Evolutionary conservation across 2,797 vertebrate species (phyloP).

Genomic region (Neosilurus hyrtlii): DNA sequence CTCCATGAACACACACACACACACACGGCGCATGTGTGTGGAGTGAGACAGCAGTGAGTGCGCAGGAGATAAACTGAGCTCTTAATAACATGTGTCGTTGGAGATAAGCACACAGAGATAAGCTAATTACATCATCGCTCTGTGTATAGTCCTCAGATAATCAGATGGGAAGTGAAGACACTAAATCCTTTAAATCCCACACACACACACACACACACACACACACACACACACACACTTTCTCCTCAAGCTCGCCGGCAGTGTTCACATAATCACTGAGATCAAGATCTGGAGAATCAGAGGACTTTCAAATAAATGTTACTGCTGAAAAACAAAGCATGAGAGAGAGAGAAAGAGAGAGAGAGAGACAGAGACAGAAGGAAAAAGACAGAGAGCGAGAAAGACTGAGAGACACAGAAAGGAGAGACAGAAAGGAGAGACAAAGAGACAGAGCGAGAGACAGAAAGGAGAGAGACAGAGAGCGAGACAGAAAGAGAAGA

Average conservation of each 20-base stretch:
- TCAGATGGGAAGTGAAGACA: constrained; percentile 25
- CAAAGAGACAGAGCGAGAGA: too few species aligned
- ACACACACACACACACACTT: neutral
- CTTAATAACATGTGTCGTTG: constrained; percentile 20
- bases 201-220: neutral
- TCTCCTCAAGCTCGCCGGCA: neutral
- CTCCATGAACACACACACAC: constrained; percentile 13
- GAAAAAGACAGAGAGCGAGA: too few species aligned
- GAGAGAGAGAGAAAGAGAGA: too few species aligned
- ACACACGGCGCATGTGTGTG: neutral
- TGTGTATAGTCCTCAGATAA: constrained; percentile 27
- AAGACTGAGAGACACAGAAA: too few species aligned
- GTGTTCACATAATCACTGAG: constrained; percentile 1
- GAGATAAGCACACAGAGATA: constrained; percentile 21
- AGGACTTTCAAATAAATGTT: constrained; percentile 6
- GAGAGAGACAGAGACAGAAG: too few species aligned
- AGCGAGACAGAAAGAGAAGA: too few species aligned
- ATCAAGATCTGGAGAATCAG: constrained; percentile 12
- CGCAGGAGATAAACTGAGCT: constrained; percentile 12
- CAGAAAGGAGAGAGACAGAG: too few species aligned
- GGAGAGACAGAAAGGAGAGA: too few species aligned
- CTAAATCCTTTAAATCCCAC: constrained; percentile 24
- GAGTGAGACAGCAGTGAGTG: constrained; percentile 6
- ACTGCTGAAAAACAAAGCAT: neutral
- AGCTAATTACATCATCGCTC: constrained; percentile 31